Evolutionary conservation across 2,888 invertebrate genomes (phyloP).

Genomic region (Meandrusa payeni): DNA sequence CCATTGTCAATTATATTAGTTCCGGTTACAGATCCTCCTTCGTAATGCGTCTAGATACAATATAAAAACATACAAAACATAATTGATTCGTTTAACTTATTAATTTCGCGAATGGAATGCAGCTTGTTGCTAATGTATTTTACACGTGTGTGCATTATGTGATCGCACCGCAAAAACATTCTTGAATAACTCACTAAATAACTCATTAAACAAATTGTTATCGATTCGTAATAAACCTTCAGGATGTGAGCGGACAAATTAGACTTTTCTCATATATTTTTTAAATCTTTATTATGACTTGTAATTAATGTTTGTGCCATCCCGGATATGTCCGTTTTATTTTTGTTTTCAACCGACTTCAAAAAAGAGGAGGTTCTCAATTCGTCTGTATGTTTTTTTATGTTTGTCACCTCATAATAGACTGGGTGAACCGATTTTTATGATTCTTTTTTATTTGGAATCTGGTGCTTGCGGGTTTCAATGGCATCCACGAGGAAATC

Average conservation of each 20-base stretch:
- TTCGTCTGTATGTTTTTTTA: too few species aligned
- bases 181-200: conserved; percentile 14
- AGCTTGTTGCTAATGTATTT: conserved; percentile 36
- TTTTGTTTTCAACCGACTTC: too few species aligned
- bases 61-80: conserved; percentile 51
- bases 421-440: too few species aligned
- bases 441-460: too few species aligned
- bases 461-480: too few species aligned
- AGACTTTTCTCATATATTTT: conserved; percentile 12
- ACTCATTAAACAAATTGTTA: conserved; percentile 21
- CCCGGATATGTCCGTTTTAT: too few species aligned
- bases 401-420: too few species aligned
- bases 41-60: conserved; percentile 49
- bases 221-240: conserved; percentile 18
- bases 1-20: conserved; percentile 66
- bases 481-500: too few species aligned
- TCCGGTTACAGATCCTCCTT: conserved; percentile 75
- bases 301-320: conserved; percentile 6
- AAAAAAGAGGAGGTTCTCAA: too few species aligned
- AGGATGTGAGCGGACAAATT: conserved; percentile 22
- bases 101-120: conserved; percentile 50
- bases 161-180: conserved; percentile 9
- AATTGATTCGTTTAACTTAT: conserved; percentile 54
- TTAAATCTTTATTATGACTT: conserved; percentile 5
- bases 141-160: conserved; percentile 26